phyloP scores from a whole-genome alignment of 2,113 vertebrate species.

The Crotalus tigris region DNA sequence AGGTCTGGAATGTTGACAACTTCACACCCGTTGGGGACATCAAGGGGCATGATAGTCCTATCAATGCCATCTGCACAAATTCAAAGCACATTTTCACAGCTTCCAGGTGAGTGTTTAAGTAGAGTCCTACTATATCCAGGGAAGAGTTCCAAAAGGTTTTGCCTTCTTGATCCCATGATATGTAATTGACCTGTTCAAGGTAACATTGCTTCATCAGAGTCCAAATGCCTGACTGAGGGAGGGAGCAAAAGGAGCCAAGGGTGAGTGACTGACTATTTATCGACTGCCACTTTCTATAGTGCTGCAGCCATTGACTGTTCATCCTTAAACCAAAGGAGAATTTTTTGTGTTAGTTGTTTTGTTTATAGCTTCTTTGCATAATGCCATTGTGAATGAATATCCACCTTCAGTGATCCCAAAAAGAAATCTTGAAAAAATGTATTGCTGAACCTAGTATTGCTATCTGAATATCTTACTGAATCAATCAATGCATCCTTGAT shows the following conservation, averaged over 20 bases:
- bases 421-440: neutral
- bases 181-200: neutral
- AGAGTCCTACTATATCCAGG: rapidly evolving
- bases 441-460: neutral
- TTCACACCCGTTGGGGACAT: constrained; percentile 93
- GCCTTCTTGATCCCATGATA: neutral
- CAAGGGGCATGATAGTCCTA: constrained; percentile 92
- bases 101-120: constrained; percentile 80
- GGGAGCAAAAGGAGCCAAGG: neutral
- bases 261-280: neutral
- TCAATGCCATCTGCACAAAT: constrained; percentile 96
- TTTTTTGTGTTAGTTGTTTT: constrained; percentile 41
- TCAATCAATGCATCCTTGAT: neutral
- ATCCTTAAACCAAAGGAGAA: neutral
- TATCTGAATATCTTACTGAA: neutral
- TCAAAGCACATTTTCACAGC: constrained; percentile 93
- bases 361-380: constrained; percentile 6
- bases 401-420: neutral
- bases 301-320: neutral
- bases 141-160: constrained; percentile 7
- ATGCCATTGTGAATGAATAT: neutral
- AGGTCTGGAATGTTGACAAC: constrained; percentile 96
- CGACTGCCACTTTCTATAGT: neutral
- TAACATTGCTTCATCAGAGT: neutral
- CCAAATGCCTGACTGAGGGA: neutral